Percentiles rank a stretch among this genome's conserved stretches.
Evolutionary conservation across 2,797 vertebrate genomes (phyloP).

Genomic region (Babyrousa celebensis): DNA sequence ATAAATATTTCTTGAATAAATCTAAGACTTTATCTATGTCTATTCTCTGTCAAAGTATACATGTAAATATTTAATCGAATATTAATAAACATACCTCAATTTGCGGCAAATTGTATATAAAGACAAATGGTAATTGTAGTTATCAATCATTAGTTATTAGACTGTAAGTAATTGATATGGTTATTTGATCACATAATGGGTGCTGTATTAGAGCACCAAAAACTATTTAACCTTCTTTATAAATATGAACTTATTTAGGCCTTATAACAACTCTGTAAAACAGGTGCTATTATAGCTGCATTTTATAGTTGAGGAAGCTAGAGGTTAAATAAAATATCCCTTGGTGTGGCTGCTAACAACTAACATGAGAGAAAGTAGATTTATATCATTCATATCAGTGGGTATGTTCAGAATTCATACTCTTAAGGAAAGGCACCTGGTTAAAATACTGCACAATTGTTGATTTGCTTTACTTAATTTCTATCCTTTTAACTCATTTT

Average conservation of each 20-base stretch:
- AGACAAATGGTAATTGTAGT: neutral
- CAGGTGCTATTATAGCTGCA: neutral
- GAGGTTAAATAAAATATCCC: neutral
- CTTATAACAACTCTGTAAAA: neutral
- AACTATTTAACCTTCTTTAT: neutral
- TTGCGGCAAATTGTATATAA: constrained; percentile 11
- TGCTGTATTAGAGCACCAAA: neutral
- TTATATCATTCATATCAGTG: neutral
- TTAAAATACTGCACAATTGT: neutral
- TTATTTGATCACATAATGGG: constrained; percentile 43
- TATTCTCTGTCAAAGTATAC: neutral
- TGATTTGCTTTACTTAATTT: neutral
- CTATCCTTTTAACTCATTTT: constrained; percentile 1
- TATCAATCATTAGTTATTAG: too few species aligned
- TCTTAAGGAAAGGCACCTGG: neutral
- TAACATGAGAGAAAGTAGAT: neutral
- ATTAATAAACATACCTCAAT: neutral
- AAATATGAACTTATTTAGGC: neutral
- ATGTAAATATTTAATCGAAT: constrained; percentile 11
- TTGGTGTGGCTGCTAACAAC: neutral
- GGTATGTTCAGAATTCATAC: neutral
- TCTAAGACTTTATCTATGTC: neutral
- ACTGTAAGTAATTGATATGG: neutral
- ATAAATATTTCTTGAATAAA: constrained; percentile 52
- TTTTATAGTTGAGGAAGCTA: constrained; percentile 25